A percentile compares a stretch with the other conserved stretches of the same genome.
Evolutionary conservation across 2,888 invertebrate species (phyloP).

Genomic region (Spilosoma lubricipeda): DNA sequence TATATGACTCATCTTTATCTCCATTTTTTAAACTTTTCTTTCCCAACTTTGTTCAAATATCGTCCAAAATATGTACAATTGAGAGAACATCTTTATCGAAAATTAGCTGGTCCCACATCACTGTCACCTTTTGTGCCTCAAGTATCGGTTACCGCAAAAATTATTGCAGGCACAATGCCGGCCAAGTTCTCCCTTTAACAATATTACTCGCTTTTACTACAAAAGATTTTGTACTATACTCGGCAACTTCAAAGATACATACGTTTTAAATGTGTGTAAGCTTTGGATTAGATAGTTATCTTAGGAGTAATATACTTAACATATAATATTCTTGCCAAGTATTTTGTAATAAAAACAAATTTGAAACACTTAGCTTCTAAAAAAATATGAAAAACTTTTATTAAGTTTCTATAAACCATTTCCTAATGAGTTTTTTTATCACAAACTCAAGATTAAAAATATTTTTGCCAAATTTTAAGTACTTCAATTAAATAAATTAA

Average conservation of each 20-base stretch:
- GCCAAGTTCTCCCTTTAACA: constrained; percentile 81
- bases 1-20: not conserved
- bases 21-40: not conserved
- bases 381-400: too few relatives aligned
- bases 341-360: not conserved
- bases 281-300: constrained; percentile 15
- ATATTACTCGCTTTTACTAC: constrained; percentile 70
- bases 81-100: constrained; percentile 47
- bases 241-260: constrained; percentile 68
- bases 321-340: not conserved
- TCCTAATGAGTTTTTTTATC: too few relatives aligned
- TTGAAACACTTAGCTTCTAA: not conserved
- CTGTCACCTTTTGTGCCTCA: constrained; percentile 75
- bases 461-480: too few relatives aligned
- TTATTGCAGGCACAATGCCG: constrained; percentile 76
- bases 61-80: constrained; percentile 11
- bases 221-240: constrained; percentile 56
- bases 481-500: too few relatives aligned
- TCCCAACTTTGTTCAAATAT: not conserved
- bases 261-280: constrained; percentile 39
- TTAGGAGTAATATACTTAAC: not conserved
- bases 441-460: too few relatives aligned
- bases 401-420: too few relatives aligned
- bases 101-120: constrained; percentile 70
- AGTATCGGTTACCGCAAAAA: constrained; percentile 85